Evolutionary conservation across 1,140 invertebrate species (phyloP), one percentile per base, ranked within the genome.

Genomic region (Anastrepha obliqua): DNA sequence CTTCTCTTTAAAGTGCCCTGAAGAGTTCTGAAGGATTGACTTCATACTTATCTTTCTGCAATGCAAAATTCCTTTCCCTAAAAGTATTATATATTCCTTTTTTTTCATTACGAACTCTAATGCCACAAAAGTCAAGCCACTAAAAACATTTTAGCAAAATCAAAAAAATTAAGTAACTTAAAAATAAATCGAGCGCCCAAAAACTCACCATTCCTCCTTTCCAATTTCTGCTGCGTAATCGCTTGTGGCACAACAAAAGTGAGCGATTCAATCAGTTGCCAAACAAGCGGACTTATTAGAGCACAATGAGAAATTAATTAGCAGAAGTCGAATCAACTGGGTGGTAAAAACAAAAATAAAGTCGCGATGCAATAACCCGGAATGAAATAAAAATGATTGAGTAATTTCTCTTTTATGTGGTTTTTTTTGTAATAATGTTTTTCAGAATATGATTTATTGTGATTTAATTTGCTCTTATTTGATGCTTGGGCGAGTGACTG

Each of bases 221-320:
- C 9, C 7, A 67, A 13, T 44, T 47, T 74, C 44, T 47, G 67
- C 67, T 74, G 39, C 17, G 67, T 74, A 74, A 74, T 42, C 42
- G 42, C 44, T 74, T 44, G 44, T 74, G 39, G 44, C 39, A 39
- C 64, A 67, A 67, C 39, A n/a, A 17, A 11, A 62, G 11, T 62
- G 9, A 74, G 13, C 5, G 11, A 44, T 11, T 74, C 60, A 62
- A 74, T 39, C 67, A 0, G 15, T 74, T 74, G 11, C 11, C 3
- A 44, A 17, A 74, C 67, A 17, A 55, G 11, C 51, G 6, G 51
- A 55, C 51, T 55, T 11, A 11, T 11, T 55, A 55, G 6, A 55
- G 42, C 65, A 39, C 65, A 74, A 47, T 74, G 39, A 44, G 42
- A 74, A 74, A 74, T 17, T 17, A 74, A 74, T 74, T 74, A 74